phyloP scores from a whole-genome alignment of 2,797 vertebrate species.

The Phalloptychus januarius region DNA sequence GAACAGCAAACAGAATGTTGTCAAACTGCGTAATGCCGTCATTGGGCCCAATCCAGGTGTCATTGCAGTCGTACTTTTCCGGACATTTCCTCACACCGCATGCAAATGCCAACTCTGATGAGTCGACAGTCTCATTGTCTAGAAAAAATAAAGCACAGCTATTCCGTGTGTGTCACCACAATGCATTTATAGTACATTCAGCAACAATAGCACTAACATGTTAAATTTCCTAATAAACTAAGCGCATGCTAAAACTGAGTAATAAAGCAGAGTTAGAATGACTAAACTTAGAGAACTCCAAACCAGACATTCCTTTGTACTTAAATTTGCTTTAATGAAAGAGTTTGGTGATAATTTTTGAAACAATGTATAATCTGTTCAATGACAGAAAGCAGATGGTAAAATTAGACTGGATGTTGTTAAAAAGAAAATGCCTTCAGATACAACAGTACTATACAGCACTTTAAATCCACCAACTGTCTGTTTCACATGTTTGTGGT shows the following conservation, averaged over 20 bases:
- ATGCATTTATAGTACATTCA: conserved; percentile 1
- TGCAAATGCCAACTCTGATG: conserved; percentile 91
- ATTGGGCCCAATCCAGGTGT: conserved; percentile 96
- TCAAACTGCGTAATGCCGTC: conserved; percentile 99
- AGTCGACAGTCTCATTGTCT: conserved; percentile 86
- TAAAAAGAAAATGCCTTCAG: background rate
- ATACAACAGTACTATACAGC: conserved; percentile 1
- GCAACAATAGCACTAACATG: background rate
- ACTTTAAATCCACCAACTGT: background rate
- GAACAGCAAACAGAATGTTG: conserved; percentile 98
- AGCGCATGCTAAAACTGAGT: background rate
- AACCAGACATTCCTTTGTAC: background rate
- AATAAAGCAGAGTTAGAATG: background rate
- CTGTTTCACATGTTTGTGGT: conserved; percentile 7
- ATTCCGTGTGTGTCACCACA: background rate
- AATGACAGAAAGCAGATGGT: conserved; percentile 6
- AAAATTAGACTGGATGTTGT: background rate
- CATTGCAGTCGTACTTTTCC: conserved; percentile 89
- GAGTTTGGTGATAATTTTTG: background rate
- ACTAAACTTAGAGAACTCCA: background rate
- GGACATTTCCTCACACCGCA: conserved; percentile 94
- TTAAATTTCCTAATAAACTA: background rate
- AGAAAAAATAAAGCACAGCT: conserved; percentile 4
- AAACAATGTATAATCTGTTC: background rate
- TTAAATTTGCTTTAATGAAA: background rate